phyloP scores from a whole-genome alignment of 2,113 vertebrate species.

The Gobius niger region DNA sequence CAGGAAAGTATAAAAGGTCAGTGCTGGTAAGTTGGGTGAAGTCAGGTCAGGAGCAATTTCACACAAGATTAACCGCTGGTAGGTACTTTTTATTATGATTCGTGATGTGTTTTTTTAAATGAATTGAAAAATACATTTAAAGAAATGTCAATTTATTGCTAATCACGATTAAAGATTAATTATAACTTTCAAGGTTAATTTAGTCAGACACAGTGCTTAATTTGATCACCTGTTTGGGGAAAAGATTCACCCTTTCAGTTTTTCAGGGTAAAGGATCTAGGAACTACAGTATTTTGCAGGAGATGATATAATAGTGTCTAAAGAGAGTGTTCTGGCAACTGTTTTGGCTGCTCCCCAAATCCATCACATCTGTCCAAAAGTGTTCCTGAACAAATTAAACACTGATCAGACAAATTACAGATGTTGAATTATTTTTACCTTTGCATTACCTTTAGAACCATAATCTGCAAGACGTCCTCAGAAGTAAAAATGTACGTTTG shows the following conservation, averaged over 20 bases:
- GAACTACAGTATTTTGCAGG: no score
- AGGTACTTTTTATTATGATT: slow-evolving; percentile 17
- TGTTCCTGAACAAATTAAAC: no score
- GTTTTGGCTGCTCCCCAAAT: no score
- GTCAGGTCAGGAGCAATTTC: slow-evolving; percentile 31
- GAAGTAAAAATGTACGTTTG: no score
- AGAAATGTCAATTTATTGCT: no score
- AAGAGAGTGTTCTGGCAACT: no score
- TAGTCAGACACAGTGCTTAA: not conserved
- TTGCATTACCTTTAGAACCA: not conserved
- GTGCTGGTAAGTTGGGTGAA: slow-evolving; percentile 13
- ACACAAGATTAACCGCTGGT: slow-evolving; percentile 45
- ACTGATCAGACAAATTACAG: no score
- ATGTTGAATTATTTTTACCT: not conserved
- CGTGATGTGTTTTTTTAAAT: not conserved
- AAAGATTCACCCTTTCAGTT: no score
- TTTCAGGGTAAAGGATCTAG: no score
- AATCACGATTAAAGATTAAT: no score
- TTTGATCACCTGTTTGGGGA: not conserved
- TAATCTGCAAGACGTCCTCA: not conserved
- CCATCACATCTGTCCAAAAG: no score
- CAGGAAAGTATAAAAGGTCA: slow-evolving; percentile 68
- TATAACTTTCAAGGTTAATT: not conserved
- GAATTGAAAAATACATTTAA: not conserved
- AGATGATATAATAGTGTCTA: no score